A percentile compares a stretch with the other conserved stretches of the same genome.
phyloP scores from a whole-genome alignment of 1,140 invertebrate genomes.

The Sarcophaga bullata region DNA sequence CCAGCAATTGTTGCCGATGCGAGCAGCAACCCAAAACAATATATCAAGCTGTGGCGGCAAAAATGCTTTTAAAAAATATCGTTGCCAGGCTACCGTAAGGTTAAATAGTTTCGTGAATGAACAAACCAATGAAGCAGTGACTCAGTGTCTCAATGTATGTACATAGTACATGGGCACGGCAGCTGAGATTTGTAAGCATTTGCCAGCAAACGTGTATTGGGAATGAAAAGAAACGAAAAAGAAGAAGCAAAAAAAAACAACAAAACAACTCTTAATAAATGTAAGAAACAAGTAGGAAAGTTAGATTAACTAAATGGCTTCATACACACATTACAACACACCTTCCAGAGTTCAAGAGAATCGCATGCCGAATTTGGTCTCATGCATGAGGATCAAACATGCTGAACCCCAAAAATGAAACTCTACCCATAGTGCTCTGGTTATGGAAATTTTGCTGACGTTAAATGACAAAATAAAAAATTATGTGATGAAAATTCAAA shows the following conservation, averaged over 20 bases:
- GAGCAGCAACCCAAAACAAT: not conserved
- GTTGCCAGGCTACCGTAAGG: constrained; percentile 7
- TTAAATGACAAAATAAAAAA: no score
- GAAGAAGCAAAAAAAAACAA: not conserved
- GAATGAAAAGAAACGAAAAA: not conserved
- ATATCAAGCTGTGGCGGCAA: constrained; percentile 3
- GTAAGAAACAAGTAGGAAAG: not conserved
- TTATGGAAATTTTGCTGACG: no score
- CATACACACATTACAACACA: not conserved
- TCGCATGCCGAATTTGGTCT: not conserved
- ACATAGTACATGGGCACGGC: not conserved
- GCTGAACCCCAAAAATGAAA: no score
- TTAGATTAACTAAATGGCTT: not conserved
- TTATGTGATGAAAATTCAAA: no score
- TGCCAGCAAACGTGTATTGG: not conserved
- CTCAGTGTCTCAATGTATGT: no score
- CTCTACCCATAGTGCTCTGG: no score
- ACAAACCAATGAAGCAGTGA: no score
- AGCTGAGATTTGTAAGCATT: not conserved
- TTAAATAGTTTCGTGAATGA: not conserved
- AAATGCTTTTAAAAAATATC: constrained; percentile 11
- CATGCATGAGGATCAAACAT: constrained; percentile 2
- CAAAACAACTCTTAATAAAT: no score
- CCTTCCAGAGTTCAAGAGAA: not conserved
- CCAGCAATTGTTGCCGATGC: no score